Conservation (phyloP, 2,797 vertebrate species). For the Odontamblyopus rebecca region DNA sequence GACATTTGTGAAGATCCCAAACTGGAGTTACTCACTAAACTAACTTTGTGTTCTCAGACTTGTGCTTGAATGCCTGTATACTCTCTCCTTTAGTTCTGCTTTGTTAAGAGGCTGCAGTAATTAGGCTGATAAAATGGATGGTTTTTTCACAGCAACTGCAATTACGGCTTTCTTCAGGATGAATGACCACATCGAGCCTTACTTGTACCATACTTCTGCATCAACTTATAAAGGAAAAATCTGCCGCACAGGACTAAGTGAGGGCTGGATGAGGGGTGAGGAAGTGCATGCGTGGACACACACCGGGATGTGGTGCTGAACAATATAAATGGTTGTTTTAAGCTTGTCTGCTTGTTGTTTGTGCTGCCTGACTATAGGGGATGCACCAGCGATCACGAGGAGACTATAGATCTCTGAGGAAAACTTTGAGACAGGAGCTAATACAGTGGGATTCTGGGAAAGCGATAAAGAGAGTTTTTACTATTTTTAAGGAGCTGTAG, state of each 20-base stretch:
- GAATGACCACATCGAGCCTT: conserved; percentile 37
- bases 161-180: conserved; percentile 76
- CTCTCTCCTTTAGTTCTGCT: conserved; percentile 86
- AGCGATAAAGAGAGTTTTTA: not conserved
- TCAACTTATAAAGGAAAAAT: conserved; percentile 27
- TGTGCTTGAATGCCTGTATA: conserved; percentile 23
- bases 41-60: conserved; percentile 5
- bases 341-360: conserved; percentile 15
- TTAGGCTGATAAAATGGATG: conserved; percentile 91
- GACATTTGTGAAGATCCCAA: not conserved
- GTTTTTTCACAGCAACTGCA: conserved; percentile 89
- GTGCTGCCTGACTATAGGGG: conserved; percentile 10
- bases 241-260: conserved; percentile 6
- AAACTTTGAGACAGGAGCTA: not conserved
- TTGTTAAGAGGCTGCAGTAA: conserved; percentile 92
- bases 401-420: not conserved
- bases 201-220: conserved; percentile 34
- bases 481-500: not conserved
- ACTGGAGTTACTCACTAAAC: not conserved
- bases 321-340: conserved; percentile 46
- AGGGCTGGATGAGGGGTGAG: conserved; percentile 23
- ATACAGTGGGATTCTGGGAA: conserved; percentile 14
- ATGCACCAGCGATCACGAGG: conserved; percentile 2
- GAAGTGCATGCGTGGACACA: not conserved
- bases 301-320: conserved; percentile 13